These are phyloP conservation scores for Arnoldichthys spilopterus DNA, from an alignment of 2,797 vertebrate species.

Conservation along the genomic window DNA sequence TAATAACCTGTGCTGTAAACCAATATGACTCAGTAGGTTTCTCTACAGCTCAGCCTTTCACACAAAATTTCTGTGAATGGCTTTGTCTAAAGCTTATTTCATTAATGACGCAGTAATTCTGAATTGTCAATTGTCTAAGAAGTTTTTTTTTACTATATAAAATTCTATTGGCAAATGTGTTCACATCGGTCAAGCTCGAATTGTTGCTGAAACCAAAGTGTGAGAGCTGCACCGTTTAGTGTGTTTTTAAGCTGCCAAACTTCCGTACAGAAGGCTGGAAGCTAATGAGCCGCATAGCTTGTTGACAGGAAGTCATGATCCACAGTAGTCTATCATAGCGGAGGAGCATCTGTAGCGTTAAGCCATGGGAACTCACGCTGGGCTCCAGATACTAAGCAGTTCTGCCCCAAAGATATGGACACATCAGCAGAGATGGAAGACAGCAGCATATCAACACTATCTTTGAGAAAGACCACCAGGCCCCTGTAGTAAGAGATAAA, in stretches of 20 bases:
- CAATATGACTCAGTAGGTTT: no score
- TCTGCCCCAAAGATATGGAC: slow-evolving; percentile 29
- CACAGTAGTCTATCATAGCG: slow-evolving; percentile 5
- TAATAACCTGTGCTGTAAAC: no score
- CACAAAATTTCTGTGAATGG: no score
- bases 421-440: slow-evolving; percentile 30
- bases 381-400: slow-evolving; percentile 6
- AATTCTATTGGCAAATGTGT: no score
- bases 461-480: slow-evolving; percentile 35
- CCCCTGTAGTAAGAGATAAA: slow-evolving; percentile 27
- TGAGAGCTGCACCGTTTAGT: not conserved
- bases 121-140: no score
- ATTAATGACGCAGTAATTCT: no score
- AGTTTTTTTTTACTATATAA: no score
- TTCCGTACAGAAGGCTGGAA: slow-evolving; percentile 7
- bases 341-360: slow-evolving; percentile 20
- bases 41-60: no score
- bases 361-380: slow-evolving; percentile 4
- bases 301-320: slow-evolving; percentile 47
- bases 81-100: no score
- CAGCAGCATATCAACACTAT: slow-evolving; percentile 16
- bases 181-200: no score
- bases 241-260: not conserved
- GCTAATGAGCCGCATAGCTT: slow-evolving; percentile 7
- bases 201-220: not conserved